These are phyloP conservation scores for Peucedramus taeniatus DNA, from an alignment of 2,113 vertebrate species.

Conservation along the genomic window DNA sequence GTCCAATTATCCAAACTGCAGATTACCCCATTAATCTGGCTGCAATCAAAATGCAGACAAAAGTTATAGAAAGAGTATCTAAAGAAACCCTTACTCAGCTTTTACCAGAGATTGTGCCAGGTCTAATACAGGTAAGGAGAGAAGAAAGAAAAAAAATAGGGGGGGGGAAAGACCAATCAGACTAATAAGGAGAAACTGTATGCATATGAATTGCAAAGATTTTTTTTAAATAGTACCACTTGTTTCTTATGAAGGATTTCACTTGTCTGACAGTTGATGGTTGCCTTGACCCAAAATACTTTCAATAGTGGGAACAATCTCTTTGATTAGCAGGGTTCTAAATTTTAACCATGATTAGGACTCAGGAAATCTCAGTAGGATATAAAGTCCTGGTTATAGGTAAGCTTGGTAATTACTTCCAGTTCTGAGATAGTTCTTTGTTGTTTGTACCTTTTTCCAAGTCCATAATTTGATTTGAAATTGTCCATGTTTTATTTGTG, in stretches of 20 bases:
- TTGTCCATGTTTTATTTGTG: neutral
- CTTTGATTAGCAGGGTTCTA: neutral
- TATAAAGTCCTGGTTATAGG: neutral
- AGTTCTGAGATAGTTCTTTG: neutral
- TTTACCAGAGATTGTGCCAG: slow-evolving; percentile 93
- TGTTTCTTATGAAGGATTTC: neutral
- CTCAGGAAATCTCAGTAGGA: neutral
- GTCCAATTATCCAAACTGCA: slow-evolving; percentile 95
- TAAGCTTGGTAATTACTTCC: neutral
- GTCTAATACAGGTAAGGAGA: slow-evolving; percentile 84
- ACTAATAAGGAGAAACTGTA: too few relatives aligned
- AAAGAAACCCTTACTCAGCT: slow-evolving; percentile 84
- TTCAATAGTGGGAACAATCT: neutral
- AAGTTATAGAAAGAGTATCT: slow-evolving; percentile 90
- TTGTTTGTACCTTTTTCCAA: neutral
- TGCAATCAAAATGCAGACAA: slow-evolving; percentile 97
- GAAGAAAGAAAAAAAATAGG: neutral
- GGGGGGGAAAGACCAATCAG: accelerated
- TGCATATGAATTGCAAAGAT: neutral
- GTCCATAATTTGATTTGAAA: neutral
- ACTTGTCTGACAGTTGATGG: neutral
- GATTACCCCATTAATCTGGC: slow-evolving; percentile 96
- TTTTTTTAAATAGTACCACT: neutral
- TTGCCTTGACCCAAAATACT: neutral
- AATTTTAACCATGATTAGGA: neutral